phyloP scores from a whole-genome alignment of 2,888 invertebrate species.

The Adelognathus sp. region DNA sequence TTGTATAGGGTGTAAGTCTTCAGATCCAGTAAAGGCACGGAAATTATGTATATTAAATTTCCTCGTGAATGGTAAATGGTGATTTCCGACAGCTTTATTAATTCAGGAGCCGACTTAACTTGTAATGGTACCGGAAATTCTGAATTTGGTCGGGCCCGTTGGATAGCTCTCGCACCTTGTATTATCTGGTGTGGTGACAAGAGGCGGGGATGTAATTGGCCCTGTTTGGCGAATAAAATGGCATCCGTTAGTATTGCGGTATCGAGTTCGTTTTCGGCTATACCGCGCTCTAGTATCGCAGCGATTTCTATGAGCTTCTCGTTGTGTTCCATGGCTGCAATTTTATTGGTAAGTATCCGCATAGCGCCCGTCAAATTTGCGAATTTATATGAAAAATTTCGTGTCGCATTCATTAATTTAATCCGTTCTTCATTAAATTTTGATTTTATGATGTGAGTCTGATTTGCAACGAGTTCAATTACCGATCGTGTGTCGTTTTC shows the following conservation, averaged over 20 bases:
- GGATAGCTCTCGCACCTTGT: neutral
- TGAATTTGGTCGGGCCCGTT: neutral
- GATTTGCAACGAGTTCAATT: neutral
- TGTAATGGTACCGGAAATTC: neutral
- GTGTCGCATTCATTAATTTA: neutral
- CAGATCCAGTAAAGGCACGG: neutral
- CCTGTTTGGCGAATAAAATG: neutral
- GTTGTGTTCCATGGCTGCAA: neutral
- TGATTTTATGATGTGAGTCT: slow-evolving; percentile 3
- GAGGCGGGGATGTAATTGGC: neutral
- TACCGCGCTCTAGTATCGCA: neutral
- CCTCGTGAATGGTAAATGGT: neutral
- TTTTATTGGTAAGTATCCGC: neutral
- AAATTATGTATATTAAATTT: neutral
- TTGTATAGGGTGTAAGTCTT: neutral
- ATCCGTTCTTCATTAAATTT: neutral
- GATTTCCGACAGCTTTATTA: neutral
- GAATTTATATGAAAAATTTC: neutral
- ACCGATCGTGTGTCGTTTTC: slow-evolving; percentile 1
- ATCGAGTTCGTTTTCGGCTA: neutral
- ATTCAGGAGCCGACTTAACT: neutral
- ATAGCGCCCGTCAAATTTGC: neutral
- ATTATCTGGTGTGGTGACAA: neutral
- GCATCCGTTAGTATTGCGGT: neutral
- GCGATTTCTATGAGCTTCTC: neutral